Evolutionary conservation across 2,113 vertebrate species (phyloP).

Genomic region (Alosa alosa): DNA sequence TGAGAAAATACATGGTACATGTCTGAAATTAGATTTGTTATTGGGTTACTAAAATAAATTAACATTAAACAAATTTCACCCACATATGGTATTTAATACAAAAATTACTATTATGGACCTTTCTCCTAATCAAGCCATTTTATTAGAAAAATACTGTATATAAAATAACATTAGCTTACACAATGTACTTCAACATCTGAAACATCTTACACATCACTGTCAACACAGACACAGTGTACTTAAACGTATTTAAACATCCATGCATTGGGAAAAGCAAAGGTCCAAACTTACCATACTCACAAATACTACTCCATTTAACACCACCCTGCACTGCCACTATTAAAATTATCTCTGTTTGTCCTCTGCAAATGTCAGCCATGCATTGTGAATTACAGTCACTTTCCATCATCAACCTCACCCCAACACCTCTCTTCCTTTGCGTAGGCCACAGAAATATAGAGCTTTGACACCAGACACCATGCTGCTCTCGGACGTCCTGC

Average conservation of each 20-base stretch:
- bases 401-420: not conserved
- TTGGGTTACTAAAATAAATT: not conserved
- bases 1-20: not conserved
- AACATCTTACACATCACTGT: conserved; percentile 39
- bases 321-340: not conserved
- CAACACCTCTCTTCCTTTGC: not conserved
- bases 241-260: conserved; percentile 29
- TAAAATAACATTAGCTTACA: conserved; percentile 46
- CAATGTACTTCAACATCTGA: conserved; percentile 34
- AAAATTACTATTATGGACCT: not conserved
- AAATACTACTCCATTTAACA: not conserved
- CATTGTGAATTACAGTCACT: conserved; percentile 28
- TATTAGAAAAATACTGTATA: conserved; percentile 53
- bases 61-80: not conserved
- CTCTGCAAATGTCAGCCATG: conserved; percentile 31
- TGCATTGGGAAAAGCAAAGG: conserved; percentile 30
- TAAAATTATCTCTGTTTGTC: not conserved
- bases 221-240: conserved; percentile 32
- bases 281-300: conserved; percentile 22
- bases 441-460: not conserved
- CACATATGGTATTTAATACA: not conserved
- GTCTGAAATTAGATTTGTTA: not conserved
- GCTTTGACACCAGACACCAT: conserved; percentile 11
- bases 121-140: conserved; percentile 38
- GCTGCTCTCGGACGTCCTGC: not conserved